Evolutionary conservation across 2,797 vertebrate genomes (phyloP).

Genomic region (Myoxocephalus aenaeus): DNA sequence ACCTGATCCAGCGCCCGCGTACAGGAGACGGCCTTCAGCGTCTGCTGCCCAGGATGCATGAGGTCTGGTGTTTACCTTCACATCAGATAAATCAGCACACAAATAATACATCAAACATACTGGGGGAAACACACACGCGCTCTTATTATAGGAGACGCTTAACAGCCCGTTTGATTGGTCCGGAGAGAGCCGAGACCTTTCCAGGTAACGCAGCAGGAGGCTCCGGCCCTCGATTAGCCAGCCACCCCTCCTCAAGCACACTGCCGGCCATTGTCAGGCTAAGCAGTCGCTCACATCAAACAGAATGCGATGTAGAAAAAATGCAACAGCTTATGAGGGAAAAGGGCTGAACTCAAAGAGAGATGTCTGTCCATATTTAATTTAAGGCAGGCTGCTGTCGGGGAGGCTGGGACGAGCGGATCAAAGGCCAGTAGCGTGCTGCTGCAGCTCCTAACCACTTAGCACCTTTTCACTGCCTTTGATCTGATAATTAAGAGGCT

Average conservation of each 20-base stretch:
- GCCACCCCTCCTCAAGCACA: conserved; percentile 57
- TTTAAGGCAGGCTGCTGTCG: conserved; percentile 76
- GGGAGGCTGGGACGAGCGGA: conserved; percentile 75
- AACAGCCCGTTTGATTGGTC: conserved; percentile 65
- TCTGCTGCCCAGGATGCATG: conserved; percentile 38
- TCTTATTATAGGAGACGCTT: conserved; percentile 63
- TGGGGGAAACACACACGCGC: conserved; percentile 26
- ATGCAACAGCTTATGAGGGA: conserved; percentile 66
- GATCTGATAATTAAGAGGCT: conserved; percentile 86
- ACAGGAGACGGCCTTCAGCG: conserved; percentile 34
- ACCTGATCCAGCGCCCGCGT: conserved; percentile 42
- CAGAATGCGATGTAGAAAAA: conserved; percentile 69
- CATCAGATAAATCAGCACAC: conserved; percentile 70
- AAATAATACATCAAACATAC: conserved; percentile 79
- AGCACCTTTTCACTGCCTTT: conserved; percentile 84
- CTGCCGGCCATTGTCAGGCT: conserved; percentile 61
- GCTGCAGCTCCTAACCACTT: conserved; percentile 81
- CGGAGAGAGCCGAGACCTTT: conserved; percentile 64
- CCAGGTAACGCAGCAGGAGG: conserved; percentile 66
- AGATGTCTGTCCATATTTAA: conserved; percentile 77
- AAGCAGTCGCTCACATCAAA: conserved; percentile 74
- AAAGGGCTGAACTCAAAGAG: conserved; percentile 73
- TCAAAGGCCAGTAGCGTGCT: conserved; percentile 83
- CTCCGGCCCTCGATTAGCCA: conserved; percentile 58
- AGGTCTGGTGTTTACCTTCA: conserved; percentile 65